Evolutionary conservation across 2,797 vertebrate species (phyloP), one percentile per base, ranked within the genome.

Genomic region (Micromesistius poutassou): DNA sequence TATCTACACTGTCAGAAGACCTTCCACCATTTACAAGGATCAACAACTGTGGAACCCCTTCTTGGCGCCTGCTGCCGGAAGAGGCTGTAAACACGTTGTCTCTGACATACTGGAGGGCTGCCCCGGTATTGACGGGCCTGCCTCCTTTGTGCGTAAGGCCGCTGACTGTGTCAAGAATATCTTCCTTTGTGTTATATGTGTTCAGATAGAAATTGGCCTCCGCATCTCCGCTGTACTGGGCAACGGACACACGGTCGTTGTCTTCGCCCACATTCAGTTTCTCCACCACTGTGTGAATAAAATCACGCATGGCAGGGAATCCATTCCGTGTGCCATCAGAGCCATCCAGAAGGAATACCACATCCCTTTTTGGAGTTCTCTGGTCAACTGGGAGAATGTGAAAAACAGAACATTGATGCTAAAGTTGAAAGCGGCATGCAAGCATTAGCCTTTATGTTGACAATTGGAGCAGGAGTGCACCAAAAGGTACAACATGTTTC

Each of bases 61-160:
- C 40, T 42, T 8, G 40, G 2, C 72, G 84, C 66, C 91, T 87
- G 35, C 91, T 92, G 38, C 38, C 91, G 1, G 90, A 70, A 40
- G 90, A 86, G 71, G 22, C 25, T 35, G 86, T 89, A 25, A 91
- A 89, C 33, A 89, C 81, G 8, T 89, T 90, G 71, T 92, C 84
- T 36, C 74, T 87, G 1, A 91, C 74, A 1, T 89, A 87, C 70
- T 85, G 88, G 40, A 91, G 88, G 66, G 38, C 89, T 14, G 81
- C 82, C 22, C 91, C 91, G 0, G 89, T 93, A 77, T 91, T 85
- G 55, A 89, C 85, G 38, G 85, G 76, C 74, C 38, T 40, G 1
- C 90, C 91, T 30, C 91, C 90, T 79, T 22, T 89, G 82, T 91
- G 90, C 33, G 36, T 83, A 71, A 89, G 42, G 12, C 77, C 62